Base-by-base conservation (phyloP, 2,113 vertebrate species). In the Edolisoma coerulescens region DNA sequence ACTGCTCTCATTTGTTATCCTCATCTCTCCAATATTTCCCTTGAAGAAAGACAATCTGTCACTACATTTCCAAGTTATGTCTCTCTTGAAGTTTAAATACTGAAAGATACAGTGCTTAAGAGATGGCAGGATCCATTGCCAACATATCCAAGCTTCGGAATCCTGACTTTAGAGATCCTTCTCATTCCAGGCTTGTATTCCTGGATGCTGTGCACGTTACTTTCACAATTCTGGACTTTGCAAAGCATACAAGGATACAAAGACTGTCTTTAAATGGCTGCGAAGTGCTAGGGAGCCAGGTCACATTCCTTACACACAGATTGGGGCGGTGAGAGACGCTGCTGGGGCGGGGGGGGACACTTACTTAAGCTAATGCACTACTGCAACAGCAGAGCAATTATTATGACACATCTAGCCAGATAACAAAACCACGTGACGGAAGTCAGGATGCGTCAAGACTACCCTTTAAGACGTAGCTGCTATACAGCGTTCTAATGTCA, bases 261-360 rank as follows among this genome's bases (percentile, higher is more conserved):
- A 90, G 33, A 39, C 16, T 14, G 7, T 49, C 53, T 73, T 56
- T 45, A 52, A 83, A 52, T 27, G 32, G 28, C 45, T 88, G 11
- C 18, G 4, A 74, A 84, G 41, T 32, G 67, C 44, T 49, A 45
- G 65, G 39, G 27, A 80, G n/a, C 32, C 73, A 87, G 39, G 19
- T 63, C 59, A 33, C 42, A 53, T 21, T 84, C 53, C 63, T 79
- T 24, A 60, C 37, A 30, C 59, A 18, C 14, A 52, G 23, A 24
- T 2, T 59, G 28, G 44, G 44, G 33, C 0, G 0, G 6, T 37
- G 68, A 54, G 75, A 20, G 49, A 56, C 3, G 6, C 26, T 63
- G 50, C 50, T 35, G 49, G 30, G 42, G 24, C 8, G 7, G 35
- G 19, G 63, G 10, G 16, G 30, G 16, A 45, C 54, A 44, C 53